Percentiles rank a stretch among this genome's conserved stretches.
phyloP scores from a whole-genome alignment of 2,113 vertebrate species.

The Zosterops hypoxanthus region DNA sequence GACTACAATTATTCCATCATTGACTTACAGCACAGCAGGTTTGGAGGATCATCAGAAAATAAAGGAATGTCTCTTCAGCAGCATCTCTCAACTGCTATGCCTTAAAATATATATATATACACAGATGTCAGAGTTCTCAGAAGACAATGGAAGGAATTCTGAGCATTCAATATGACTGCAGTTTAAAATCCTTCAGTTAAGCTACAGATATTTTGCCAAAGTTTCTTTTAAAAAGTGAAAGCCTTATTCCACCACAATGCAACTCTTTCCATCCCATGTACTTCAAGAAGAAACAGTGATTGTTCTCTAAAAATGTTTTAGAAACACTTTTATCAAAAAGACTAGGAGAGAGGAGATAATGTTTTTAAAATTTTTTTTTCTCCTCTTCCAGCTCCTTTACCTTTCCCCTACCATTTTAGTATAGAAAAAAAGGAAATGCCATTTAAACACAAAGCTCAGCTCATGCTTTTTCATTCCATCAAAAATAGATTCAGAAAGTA shows the following conservation, averaged over 20 bases:
- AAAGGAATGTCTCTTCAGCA: neutral
- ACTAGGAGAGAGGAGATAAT: rapidly evolving
- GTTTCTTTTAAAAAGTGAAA: neutral
- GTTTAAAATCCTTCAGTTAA: neutral
- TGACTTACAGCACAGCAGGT: neutral
- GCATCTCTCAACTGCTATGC: neutral
- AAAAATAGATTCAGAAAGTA: neutral
- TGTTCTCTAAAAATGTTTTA: neutral
- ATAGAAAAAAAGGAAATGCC: neutral
- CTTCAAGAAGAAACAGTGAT: neutral
- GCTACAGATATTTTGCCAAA: neutral
- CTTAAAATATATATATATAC: neutral
- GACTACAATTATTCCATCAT: neutral
- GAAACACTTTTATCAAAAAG: neutral
- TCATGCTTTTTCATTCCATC: neutral
- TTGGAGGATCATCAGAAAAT: neutral
- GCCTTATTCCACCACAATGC: neutral
- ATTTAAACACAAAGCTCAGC: neutral
- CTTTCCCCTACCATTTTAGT: neutral
- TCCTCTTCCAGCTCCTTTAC: neutral
- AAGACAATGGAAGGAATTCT: neutral
- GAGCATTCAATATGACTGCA: neutral
- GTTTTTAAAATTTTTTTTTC: neutral
- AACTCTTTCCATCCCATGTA: neutral
- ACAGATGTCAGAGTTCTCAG: neutral